Base-by-base conservation (phyloP, 2,888 invertebrate species). In the Andricus quercusramuli region DNA sequence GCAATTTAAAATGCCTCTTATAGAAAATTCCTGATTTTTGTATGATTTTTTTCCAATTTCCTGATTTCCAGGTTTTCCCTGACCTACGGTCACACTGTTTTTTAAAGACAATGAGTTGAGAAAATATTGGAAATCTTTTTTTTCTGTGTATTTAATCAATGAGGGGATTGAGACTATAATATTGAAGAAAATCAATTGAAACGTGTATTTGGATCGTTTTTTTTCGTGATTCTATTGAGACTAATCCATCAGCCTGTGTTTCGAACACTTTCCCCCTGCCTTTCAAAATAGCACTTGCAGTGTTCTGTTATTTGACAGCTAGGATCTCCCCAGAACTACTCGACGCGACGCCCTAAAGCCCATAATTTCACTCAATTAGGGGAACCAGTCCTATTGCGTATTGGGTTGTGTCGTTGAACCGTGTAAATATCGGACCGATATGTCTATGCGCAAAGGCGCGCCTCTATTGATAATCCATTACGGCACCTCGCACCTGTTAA, bases 391-490 rank as follows among this genome's bases (percentile, higher is more conserved):
- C 17, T 68, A n/a, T n/a, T 70, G 70, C 47, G 25, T 70, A 29
- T 51, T 70, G 25, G 51, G 29, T 29, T 47, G 29, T 70, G 70
- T 82, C 84, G 81, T 79, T 82, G 79, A 82, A 78, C 74, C 84
- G 81, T 80, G 79, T 82, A 84, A 84, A 82, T 81, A 82, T 83
- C 81, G 78, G 80, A 80, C 81, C 77, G 41, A 81, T 80, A 81
- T 68, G 82, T 81, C 81, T 81, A 83, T 80, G 80, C 80, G 81
- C 80, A 81, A 65, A 77, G 83, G 80, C 87, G 82, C 87, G 81
- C 88, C 88, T 89, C 83, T 88, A 87, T 88, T 89, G 88, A 87
- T 87, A 86, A 87, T 87, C 86, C 87, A 87, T 88, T 88, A 87
- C 82, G 78, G 83, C 83, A 85, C 84, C 84, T 85, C 85, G 83